These are phyloP conservation scores for Bombus confusus DNA, from an alignment of 1,140 invertebrate genomes.

Conservation along the genomic window DNA sequence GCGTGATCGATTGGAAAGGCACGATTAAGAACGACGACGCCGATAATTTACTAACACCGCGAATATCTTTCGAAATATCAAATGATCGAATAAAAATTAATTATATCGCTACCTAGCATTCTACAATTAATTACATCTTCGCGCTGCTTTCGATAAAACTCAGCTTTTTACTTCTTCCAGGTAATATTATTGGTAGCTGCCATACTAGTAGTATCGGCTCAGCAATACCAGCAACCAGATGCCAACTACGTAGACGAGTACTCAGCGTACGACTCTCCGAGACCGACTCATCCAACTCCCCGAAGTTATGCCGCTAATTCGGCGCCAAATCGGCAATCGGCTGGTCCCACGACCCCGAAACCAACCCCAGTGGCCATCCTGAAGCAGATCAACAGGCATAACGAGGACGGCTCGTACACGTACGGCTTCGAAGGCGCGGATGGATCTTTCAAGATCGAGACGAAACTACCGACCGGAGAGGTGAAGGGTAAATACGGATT, in stretches of 20 bases:
- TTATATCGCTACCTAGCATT: neutral
- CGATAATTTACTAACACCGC: neutral
- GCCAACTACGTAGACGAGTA: slow-evolving; percentile 84
- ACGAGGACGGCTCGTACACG: slow-evolving; percentile 93
- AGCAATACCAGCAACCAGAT: slow-evolving; percentile 75
- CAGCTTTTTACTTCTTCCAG: slow-evolving; percentile 69
- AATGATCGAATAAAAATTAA: neutral
- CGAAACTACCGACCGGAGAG: slow-evolving; percentile 89
- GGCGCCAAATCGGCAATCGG: slow-evolving; percentile 75
- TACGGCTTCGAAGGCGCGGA: slow-evolving; percentile 93
- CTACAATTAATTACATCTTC: neutral
- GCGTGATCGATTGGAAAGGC: neutral
- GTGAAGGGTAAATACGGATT: slow-evolving; percentile 94
- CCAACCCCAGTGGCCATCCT: slow-evolving; percentile 90
- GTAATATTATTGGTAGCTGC: slow-evolving; percentile 76
- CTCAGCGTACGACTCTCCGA: slow-evolving; percentile 83
- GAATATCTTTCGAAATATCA: neutral
- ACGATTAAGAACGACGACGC: neutral
- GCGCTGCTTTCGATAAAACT: neutral
- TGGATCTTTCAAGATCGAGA: slow-evolving; percentile 93
- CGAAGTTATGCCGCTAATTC: slow-evolving; percentile 78
- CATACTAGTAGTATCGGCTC: slow-evolving; percentile 72
- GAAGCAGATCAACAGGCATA: slow-evolving; percentile 93
- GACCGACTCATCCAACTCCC: slow-evolving; percentile 82
- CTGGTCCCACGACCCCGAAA: slow-evolving; percentile 80